These are phyloP conservation scores for Calidris pygmaea DNA, from an alignment of 2,113 vertebrate species.

Conservation along the genomic window DNA sequence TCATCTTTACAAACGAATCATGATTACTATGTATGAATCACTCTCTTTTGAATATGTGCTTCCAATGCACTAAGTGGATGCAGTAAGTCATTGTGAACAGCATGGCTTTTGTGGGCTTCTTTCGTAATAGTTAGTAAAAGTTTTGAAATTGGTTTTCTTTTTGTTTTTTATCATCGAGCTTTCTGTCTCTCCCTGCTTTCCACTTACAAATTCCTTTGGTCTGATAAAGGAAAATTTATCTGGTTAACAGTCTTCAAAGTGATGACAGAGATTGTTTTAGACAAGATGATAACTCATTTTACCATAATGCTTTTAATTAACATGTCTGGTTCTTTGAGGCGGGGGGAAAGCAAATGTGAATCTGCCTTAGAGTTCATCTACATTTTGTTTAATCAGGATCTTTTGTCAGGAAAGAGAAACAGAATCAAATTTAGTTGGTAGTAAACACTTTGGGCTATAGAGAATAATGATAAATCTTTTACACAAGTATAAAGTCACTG, in stretches of 20 bases:
- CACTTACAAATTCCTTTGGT: background rate
- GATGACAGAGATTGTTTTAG: background rate
- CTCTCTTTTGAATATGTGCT: background rate
- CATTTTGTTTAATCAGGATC: background rate
- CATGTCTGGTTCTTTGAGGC: rapidly evolving
- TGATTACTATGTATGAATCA: background rate
- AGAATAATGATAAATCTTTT: background rate
- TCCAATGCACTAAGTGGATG: background rate
- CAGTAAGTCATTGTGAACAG: background rate
- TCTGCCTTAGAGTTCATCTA: background rate
- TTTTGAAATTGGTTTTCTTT: background rate
- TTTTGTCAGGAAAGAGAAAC: background rate
- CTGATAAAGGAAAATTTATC: background rate
- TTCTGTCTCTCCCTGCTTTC: background rate
- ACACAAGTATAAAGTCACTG: background rate
- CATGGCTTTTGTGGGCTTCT: rapidly evolving
- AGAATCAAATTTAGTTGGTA: background rate
- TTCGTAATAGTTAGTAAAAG: background rate
- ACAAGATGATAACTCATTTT: background rate
- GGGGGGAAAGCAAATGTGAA: background rate
- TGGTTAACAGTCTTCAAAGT: background rate
- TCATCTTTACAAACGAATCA: background rate
- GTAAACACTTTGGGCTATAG: background rate
- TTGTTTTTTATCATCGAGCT: background rate
- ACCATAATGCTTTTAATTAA: background rate